A percentile compares a stretch with the other conserved stretches of the same genome.
Evolutionary conservation across 2,113 vertebrate species (phyloP).

Genomic region (Fregetta grallaria): DNA sequence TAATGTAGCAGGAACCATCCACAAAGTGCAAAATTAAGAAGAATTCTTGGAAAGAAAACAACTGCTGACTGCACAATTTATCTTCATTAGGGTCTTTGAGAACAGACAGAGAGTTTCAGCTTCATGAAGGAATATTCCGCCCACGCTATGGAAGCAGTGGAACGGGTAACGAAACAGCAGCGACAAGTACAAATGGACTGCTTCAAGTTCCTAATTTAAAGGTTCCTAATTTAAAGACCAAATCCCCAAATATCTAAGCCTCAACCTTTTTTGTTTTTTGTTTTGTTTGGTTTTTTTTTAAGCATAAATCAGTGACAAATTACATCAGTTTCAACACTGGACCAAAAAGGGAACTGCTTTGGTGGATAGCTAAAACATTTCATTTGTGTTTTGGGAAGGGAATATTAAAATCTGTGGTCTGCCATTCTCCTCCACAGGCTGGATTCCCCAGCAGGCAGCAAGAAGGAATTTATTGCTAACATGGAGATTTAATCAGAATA

Average conservation of each 20-base stretch:
- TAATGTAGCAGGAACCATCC: background rate
- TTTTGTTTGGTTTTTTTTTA: background rate
- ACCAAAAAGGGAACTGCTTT: background rate
- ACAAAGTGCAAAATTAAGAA: conserved; percentile 23
- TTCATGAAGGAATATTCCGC: background rate
- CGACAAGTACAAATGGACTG: background rate
- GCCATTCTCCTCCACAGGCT: background rate
- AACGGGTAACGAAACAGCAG: background rate
- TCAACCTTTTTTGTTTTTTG: background rate
- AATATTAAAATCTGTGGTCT: background rate
- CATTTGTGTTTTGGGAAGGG: background rate
- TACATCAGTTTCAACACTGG: background rate
- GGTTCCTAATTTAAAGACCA: background rate
- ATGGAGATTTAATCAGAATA: background rate
- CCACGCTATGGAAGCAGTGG: background rate
- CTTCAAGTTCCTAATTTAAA: background rate
- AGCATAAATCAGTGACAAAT: background rate
- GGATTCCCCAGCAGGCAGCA: background rate
- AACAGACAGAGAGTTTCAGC: background rate
- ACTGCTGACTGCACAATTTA: background rate
- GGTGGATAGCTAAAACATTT: background rate
- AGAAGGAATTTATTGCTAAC: background rate
- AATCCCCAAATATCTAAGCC: background rate
- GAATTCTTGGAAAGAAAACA: conserved; percentile 34
- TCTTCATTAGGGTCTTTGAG: conserved; percentile 28